Evolutionary conservation across 2,888 invertebrate species (phyloP).

Genomic region (Didymodactylos carnosus): DNA sequence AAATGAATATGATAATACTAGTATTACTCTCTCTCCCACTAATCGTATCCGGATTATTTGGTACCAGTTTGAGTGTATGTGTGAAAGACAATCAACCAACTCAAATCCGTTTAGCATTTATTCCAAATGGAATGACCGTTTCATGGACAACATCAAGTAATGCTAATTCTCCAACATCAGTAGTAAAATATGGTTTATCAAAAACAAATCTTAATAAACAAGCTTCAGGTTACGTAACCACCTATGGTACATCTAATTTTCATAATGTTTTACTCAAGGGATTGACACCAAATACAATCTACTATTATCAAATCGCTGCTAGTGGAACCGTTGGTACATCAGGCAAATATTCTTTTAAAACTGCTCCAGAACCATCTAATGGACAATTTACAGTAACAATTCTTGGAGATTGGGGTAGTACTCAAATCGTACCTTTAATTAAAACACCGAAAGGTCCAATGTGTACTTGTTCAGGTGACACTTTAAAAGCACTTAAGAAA

Average conservation of each 20-base stretch:
- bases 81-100: not conserved
- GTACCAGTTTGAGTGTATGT: not conserved
- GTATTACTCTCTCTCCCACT: too few species aligned
- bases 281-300: not conserved
- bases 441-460: not conserved
- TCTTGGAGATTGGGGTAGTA: not conserved
- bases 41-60: too few species aligned
- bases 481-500: not conserved
- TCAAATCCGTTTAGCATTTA: not conserved
- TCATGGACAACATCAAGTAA: not conserved
- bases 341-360: not conserved
- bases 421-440: not conserved
- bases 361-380: not conserved
- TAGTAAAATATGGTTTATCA: not conserved
- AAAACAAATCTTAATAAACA: not conserved
- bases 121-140: not conserved
- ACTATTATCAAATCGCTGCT: not conserved
- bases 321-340: not conserved
- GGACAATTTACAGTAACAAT: not conserved
- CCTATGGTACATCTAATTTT: not conserved
- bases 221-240: not conserved
- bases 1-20: too few species aligned
- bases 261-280: not conserved
- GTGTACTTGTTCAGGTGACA: not conserved
- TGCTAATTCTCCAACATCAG: not conserved